phyloP scores from a whole-genome alignment of 2,888 invertebrate species.

The Agonopterix subpropinquella region DNA sequence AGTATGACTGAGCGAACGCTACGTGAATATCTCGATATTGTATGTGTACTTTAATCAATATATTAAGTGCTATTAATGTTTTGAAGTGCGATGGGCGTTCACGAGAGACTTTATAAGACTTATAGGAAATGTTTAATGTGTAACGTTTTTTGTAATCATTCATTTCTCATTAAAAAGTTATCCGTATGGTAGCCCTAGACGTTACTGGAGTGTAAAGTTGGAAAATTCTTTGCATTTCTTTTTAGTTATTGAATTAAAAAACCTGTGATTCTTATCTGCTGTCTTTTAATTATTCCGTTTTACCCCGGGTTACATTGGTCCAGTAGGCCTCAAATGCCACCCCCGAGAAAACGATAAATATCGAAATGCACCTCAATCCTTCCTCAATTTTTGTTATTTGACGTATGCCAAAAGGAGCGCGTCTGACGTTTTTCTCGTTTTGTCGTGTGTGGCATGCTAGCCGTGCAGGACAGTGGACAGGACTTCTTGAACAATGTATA shows the following conservation, averaged over 20 bases:
- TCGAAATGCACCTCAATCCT: too few relatives aligned
- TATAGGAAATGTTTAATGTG: slow-evolving; percentile 72
- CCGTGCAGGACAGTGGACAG: too few relatives aligned
- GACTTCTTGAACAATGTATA: too few relatives aligned
- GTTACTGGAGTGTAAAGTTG: slow-evolving; percentile 69
- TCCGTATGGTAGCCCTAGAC: slow-evolving; percentile 67
- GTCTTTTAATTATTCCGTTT: neutral
- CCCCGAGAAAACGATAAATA: too few relatives aligned
- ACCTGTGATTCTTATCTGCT: slow-evolving; percentile 65
- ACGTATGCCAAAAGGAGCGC: too few relatives aligned
- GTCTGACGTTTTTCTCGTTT: too few relatives aligned
- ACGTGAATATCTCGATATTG: slow-evolving; percentile 41
- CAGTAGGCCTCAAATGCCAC: too few relatives aligned
- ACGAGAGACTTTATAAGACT: slow-evolving; percentile 71
- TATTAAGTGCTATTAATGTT: slow-evolving; percentile 64
- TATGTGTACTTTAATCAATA: slow-evolving; percentile 47
- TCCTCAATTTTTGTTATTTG: too few relatives aligned
- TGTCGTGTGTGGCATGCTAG: too few relatives aligned
- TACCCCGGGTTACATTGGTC: too few relatives aligned
- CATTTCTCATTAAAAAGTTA: slow-evolving; percentile 63
- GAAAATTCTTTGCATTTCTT: slow-evolving; percentile 70
- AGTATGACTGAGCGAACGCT: slow-evolving; percentile 38
- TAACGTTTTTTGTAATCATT: slow-evolving; percentile 74
- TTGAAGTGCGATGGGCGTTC: slow-evolving; percentile 53
- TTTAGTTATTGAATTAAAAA: slow-evolving; percentile 71